A percentile compares a stretch with the other conserved stretches of the same genome.
These are phyloP conservation scores for Rissa tridactyla DNA, from an alignment of 2,113 vertebrate genomes.

Conservation along the genomic window DNA sequence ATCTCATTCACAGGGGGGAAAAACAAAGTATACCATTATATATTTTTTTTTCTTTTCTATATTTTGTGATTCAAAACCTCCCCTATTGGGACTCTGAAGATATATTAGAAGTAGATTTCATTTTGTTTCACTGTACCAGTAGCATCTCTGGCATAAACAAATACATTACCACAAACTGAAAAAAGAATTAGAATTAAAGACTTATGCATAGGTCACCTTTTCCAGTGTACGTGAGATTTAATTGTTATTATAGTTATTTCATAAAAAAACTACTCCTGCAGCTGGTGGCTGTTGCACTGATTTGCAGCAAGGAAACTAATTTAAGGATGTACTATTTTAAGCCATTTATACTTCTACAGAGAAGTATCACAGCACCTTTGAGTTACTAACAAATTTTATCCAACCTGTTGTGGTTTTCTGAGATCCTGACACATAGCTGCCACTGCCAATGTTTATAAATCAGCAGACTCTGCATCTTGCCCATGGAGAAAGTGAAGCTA, in stretches of 20 bases:
- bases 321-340: neutral
- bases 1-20: neutral
- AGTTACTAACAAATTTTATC: neutral
- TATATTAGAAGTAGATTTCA: neutral
- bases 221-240: neutral
- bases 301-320: neutral
- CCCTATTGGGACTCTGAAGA: neutral
- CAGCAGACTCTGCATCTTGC: neutral
- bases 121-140: neutral
- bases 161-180: neutral
- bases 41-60: neutral
- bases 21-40: neutral
- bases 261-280: neutral
- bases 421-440: neutral
- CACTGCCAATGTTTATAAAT: neutral
- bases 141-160: slow-evolving; percentile 3
- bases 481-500: neutral
- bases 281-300: neutral
- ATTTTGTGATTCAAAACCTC: neutral
- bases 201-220: neutral
- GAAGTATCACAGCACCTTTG: neutral
- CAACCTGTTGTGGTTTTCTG: neutral
- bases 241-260: neutral
- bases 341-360: neutral
- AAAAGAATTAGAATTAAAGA: neutral